Conservation (phyloP, 2,888 invertebrate genomes). For the Scelioninae gen. 1 region DNA sequence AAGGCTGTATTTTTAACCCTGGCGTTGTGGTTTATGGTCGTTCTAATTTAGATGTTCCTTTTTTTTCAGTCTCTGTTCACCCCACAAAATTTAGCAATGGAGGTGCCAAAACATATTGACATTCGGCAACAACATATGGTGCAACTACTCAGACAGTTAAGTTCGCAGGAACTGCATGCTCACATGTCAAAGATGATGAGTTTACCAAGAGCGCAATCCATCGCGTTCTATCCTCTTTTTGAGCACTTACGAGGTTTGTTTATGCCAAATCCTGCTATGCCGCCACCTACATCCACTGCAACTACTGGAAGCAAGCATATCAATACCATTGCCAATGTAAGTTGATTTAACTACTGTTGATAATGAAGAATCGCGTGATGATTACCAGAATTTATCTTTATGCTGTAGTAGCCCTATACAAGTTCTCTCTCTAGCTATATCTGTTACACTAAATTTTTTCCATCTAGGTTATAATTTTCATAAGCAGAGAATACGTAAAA, state of each 20-base stretch:
- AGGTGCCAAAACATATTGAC: constrained; percentile 89
- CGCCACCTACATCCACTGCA: constrained; percentile 81
- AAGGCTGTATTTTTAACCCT: constrained; percentile 18
- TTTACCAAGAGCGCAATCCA: constrained; percentile 87
- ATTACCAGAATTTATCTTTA: too few species aligned
- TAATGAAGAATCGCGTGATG: too few species aligned
- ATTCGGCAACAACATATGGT: constrained; percentile 89
- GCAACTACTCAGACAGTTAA: constrained; percentile 86
- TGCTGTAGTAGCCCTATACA: too few species aligned
- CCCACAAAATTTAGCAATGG: constrained; percentile 85
- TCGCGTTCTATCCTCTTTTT: constrained; percentile 89
- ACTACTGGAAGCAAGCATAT: constrained; percentile 83
- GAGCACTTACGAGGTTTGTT: constrained; percentile 84
- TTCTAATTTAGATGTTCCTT: too few species aligned
- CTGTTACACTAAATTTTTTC: too few species aligned
- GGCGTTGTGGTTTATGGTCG: constrained; percentile 77
- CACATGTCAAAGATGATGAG: constrained; percentile 87
- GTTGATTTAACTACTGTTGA: too few species aligned
- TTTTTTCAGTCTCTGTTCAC: too few species aligned
- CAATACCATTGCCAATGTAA: constrained; percentile 83
- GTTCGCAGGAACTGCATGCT: constrained; percentile 87
- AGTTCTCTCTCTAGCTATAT: too few species aligned
- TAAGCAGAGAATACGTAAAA: too few species aligned
- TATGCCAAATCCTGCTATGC: constrained; percentile 78
- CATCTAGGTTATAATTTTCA: too few species aligned